Conservation (phyloP, 1,140 invertebrate species). For the Apis dorsata region DNA sequence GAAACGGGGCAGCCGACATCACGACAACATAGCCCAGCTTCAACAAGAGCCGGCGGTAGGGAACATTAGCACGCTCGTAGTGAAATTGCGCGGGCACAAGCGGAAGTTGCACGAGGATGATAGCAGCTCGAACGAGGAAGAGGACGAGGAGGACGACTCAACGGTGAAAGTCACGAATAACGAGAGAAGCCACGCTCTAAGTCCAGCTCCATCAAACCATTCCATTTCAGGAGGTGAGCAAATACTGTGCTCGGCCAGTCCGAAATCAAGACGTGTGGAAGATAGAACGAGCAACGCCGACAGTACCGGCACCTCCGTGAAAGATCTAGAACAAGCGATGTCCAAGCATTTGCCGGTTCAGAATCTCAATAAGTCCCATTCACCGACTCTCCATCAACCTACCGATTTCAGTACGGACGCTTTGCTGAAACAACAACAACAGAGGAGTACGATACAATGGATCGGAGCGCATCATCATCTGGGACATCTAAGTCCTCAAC, state of each 20-base stretch:
- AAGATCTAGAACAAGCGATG: constrained; percentile 97
- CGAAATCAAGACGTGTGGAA: constrained; percentile 77
- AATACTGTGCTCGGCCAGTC: constrained; percentile 73
- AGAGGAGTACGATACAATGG: constrained; percentile 95
- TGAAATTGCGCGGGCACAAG: constrained; percentile 79
- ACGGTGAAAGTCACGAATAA: constrained; percentile 68
- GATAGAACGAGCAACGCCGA: constrained; percentile 75
- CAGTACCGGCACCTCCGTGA: constrained; percentile 85
- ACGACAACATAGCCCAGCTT: constrained; percentile 80
- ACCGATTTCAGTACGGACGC: constrained; percentile 94
- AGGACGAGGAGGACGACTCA: constrained; percentile 78
- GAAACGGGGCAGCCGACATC: constrained; percentile 79
- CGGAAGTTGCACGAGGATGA: constrained; percentile 81
- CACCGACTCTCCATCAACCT: constrained; percentile 83
- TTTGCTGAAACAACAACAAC: constrained; percentile 89
- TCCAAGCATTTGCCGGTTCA: constrained; percentile 93
- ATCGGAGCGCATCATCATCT: constrained; percentile 89
- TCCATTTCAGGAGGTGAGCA: constrained; percentile 76
- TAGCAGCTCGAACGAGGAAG: constrained; percentile 81
- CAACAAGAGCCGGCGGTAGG: constrained; percentile 71
- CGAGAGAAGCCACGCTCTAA: constrained; percentile 79
- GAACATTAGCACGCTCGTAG: constrained; percentile 64
- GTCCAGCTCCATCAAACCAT: constrained; percentile 82
- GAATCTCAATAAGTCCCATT: constrained; percentile 81
- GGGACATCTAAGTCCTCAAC: constrained; percentile 84